Base-by-base conservation (phyloP, 2,888 invertebrate genomes). In the Protonemura montana region DNA sequence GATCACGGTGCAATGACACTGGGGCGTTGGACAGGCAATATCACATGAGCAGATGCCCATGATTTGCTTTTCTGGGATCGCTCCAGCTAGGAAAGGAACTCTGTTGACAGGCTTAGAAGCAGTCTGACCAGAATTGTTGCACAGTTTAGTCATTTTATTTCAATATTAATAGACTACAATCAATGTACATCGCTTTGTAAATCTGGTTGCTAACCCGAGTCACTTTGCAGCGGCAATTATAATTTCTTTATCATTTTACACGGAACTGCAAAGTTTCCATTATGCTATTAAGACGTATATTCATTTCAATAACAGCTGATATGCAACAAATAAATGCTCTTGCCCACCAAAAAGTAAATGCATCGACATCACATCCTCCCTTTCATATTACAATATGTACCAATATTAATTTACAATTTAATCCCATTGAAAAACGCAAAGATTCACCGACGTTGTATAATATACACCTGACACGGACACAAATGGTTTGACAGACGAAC, bases 121-220 rank as follows among this genome's bases (percentile, higher is more conserved):
- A n/a, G n/a, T n/a, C n/a, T n/a, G n/a, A n/a, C n/a, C n/a, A n/a
- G n/a, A n/a, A n/a, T n/a, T n/a, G n/a, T n/a, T 21, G 59, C 59
- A 59, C 59, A 59, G 21, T 59, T 59, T 59, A 59, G 59, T 59
- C 59, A 59, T 59, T 59, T n/a, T 59, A 59, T 59, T 59, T 59
- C 59, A 59, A 59, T 59, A 21, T 59, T 59, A 59, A 59, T 59
- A 59, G 59, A 59, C 59, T 59, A 59, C 59, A 59, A 59, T 59
- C 59, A 59, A 59, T 59, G 59, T 59, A 59, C 59, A 59, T 59
- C 59, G 59, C 59, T 59, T 59, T 59, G 59, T 59, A 59, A 59
- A 59, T 21, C 59, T 59, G 59, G 59, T 10, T 13, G 7, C 59
- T 59, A 59, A 16, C 59, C 21, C 21, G 21, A 35, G 35, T 16